Conservation (phyloP, 2,113 vertebrate genomes). For the Motacilla tschutschensis region DNA sequence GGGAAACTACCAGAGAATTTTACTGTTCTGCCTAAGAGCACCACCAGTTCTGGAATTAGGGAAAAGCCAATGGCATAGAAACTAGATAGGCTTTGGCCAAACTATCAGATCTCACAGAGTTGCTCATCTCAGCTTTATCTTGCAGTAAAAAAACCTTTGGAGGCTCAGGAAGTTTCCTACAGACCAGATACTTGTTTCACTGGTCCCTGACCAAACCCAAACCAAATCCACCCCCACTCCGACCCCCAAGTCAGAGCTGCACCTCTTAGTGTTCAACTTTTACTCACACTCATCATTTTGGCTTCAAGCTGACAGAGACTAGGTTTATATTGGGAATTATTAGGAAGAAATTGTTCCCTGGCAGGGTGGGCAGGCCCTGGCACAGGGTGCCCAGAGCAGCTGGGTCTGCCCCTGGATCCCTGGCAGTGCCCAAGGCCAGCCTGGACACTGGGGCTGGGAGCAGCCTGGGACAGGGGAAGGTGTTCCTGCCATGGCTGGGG, state of each 20-base stretch:
- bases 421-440: not conserved
- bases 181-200: not conserved
- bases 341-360: not conserved
- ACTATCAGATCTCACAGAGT: not conserved
- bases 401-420: not conserved
- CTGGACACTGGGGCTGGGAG: not conserved
- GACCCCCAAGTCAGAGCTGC: not conserved
- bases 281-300: not conserved
- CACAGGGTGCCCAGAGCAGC: not conserved
- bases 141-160: not conserved
- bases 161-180: not conserved
- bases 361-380: not conserved
- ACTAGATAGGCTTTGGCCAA: not conserved
- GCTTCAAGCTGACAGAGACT: not conserved
- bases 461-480: fast-evolving
- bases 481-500: not conserved
- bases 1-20: not conserved
- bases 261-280: not conserved
- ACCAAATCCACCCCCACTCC: too few relatives aligned
- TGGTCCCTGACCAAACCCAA: not conserved
- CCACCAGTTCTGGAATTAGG: not conserved
- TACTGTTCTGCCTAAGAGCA: fast-evolving
- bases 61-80: not conserved
- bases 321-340: not conserved
- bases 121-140: fast-evolving